A percentile compares a stretch with the other conserved stretches of the same genome.
phyloP scores from a whole-genome alignment of 2,113 vertebrate genomes.

The Psittacus erithacus region DNA sequence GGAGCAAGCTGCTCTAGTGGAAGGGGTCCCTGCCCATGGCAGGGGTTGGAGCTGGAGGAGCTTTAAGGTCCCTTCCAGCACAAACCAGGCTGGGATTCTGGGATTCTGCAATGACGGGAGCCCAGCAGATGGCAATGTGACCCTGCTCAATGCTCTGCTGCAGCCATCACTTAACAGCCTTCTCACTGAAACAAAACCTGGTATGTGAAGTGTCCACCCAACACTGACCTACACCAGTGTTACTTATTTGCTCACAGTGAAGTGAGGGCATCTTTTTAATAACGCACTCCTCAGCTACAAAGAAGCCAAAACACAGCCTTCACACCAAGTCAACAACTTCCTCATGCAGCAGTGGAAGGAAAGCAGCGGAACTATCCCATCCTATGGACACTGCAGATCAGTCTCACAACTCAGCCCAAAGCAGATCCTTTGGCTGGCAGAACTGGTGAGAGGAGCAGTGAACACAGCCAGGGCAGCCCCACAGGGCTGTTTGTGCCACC shows the following conservation, averaged over 20 bases:
- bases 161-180: background rate
- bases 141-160: fast-evolving
- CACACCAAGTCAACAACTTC: background rate
- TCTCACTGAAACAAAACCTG: background rate
- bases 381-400: fast-evolving
- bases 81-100: background rate
- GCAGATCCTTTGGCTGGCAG: background rate
- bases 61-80: background rate
- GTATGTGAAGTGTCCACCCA: background rate
- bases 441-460: background rate
- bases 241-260: background rate
- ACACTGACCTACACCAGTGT: background rate
- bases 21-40: background rate
- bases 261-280: background rate
- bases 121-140: slow-evolving; percentile 65
- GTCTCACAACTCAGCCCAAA: background rate
- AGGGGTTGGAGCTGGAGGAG: background rate
- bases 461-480: background rate
- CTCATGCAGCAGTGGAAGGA: background rate
- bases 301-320: background rate
- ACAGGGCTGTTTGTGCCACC: background rate
- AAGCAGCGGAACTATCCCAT: background rate
- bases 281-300: background rate
- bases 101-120: background rate
- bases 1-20: background rate